Percentiles rank a stretch among this genome's conserved stretches.
Evolutionary conservation across 2,797 vertebrate genomes (phyloP).

Genomic region (Rhinogobio ventralis): DNA sequence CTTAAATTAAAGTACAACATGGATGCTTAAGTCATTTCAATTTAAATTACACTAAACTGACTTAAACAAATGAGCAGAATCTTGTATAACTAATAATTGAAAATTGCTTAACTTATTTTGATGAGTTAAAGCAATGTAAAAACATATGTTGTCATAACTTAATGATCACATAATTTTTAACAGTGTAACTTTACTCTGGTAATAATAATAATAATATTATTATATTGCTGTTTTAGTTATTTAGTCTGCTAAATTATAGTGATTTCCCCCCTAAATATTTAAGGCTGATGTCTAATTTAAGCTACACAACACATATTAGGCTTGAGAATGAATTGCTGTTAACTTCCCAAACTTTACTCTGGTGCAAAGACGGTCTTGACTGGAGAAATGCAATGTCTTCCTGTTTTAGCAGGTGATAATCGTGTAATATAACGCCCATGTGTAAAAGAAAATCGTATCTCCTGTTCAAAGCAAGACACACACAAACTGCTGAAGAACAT

Average conservation of each 20-base stretch:
- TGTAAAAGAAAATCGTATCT: conserved; percentile 43
- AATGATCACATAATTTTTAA: too few relatives aligned
- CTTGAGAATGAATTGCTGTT: background rate
- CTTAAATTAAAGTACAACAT: too few relatives aligned
- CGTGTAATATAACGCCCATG: background rate
- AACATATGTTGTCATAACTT: too few relatives aligned
- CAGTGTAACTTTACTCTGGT: too few relatives aligned
- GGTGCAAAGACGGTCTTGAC: background rate
- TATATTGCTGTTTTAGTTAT: background rate
- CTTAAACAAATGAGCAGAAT: too few relatives aligned
- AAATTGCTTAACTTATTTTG: too few relatives aligned
- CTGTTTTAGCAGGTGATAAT: background rate
- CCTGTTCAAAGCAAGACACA: conserved; percentile 11
- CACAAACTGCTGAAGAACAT: background rate
- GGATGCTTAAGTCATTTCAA: too few relatives aligned
- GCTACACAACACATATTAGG: background rate
- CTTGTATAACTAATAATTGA: too few relatives aligned
- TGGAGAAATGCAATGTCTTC: background rate
- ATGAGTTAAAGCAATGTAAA: too few relatives aligned
- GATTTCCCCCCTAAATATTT: background rate
- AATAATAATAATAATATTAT: too few relatives aligned
- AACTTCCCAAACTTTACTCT: background rate
- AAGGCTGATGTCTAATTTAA: background rate
- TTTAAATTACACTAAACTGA: too few relatives aligned
- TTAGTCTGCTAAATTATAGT: too few relatives aligned